phyloP scores from a whole-genome alignment of 2,888 invertebrate species.

The Hirtodrosophila trivittata region DNA sequence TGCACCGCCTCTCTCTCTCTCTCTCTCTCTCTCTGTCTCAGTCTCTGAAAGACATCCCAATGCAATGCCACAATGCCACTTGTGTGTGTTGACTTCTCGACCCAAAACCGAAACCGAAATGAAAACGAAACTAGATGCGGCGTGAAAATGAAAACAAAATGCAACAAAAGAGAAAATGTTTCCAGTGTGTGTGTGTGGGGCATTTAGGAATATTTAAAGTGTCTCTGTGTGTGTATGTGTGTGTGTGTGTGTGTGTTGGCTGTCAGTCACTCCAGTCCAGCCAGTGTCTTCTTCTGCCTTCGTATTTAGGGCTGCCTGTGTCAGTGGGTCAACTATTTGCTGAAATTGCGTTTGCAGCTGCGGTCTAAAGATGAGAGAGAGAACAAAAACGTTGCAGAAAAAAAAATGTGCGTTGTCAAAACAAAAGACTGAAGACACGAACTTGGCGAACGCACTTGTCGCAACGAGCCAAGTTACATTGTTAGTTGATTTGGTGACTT shows the following conservation, averaged over 20 bases:
- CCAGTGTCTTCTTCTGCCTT: conserved; percentile 17
- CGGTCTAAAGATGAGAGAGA: conserved; percentile 12
- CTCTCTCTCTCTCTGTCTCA: too few relatives aligned
- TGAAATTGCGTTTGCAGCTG: conserved; percentile 20
- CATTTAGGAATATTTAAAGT: conserved; percentile 39
- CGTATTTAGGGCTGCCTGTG: conserved; percentile 44
- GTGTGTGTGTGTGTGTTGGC: conserved; percentile 45
- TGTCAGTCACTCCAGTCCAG: conserved; percentile 58
- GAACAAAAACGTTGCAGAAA: conserved; percentile 1
- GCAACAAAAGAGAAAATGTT: conserved; percentile 16
- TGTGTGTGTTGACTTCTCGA: conserved; percentile 62
- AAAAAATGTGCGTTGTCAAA: conserved; percentile 32
- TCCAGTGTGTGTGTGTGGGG: conserved; percentile 18
- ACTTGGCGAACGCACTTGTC: conserved; percentile 68
- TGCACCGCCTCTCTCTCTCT: conserved; percentile 16
- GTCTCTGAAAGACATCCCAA: too few relatives aligned
- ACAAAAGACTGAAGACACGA: conserved; percentile 68
- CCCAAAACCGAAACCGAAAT: conserved; percentile 52
- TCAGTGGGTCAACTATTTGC: conserved; percentile 63
- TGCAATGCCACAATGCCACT: conserved; percentile 27
- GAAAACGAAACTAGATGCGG: conserved; percentile 62
- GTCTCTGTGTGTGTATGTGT: conserved; percentile 19
- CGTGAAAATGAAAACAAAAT: conserved; percentile 65
- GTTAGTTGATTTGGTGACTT: conserved; percentile 38
- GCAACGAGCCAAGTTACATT: too few relatives aligned